phyloP scores from a whole-genome alignment of 37 sponge, comb jelly and placozoan genomes.

The Haliclona indistincta region DNA sequence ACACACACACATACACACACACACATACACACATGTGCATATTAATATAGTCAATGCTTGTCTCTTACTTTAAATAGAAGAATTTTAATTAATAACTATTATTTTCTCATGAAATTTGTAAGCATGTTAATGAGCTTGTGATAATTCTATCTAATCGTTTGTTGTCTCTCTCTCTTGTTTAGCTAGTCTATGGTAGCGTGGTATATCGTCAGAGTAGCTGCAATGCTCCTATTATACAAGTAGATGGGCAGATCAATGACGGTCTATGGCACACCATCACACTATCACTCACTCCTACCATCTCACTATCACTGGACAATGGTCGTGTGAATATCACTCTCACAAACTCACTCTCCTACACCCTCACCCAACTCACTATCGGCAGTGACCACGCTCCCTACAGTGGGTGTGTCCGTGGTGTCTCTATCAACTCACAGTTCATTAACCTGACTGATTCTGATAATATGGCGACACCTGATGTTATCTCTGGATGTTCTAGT shows the following conservation, averaged over 20 bases:
- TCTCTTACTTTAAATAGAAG: too few species aligned
- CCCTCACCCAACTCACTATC: neutral
- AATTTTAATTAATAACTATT: too few species aligned
- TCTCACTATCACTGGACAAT: constrained; percentile 27
- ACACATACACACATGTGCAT: too few species aligned
- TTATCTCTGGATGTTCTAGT: constrained; percentile 5
- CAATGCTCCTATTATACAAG: too few species aligned
- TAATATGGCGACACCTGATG: neutral
- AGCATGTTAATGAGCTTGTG: neutral
- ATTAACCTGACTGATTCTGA: neutral
- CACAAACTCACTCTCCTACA: neutral
- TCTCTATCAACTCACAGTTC: neutral
- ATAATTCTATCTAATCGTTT: neutral
- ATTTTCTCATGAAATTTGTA: too few species aligned
- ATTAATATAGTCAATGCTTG: too few species aligned
- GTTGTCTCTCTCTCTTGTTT: neutral
- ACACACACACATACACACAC: too few species aligned
- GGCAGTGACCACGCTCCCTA: neutral
- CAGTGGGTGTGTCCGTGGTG: constrained; percentile 11
- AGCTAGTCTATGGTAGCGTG: constrained; percentile 35
- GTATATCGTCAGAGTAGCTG: neutral
- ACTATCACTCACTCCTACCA: neutral
- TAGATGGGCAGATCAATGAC: constrained; percentile 24
- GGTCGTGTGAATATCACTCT: neutral
- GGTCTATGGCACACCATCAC: constrained; percentile 43